Evolutionary conservation across 92 coral and sea anemone species (phyloP), one percentile per base, ranked within the genome.

Genomic region (Epizoanthus scotinus): DNA sequence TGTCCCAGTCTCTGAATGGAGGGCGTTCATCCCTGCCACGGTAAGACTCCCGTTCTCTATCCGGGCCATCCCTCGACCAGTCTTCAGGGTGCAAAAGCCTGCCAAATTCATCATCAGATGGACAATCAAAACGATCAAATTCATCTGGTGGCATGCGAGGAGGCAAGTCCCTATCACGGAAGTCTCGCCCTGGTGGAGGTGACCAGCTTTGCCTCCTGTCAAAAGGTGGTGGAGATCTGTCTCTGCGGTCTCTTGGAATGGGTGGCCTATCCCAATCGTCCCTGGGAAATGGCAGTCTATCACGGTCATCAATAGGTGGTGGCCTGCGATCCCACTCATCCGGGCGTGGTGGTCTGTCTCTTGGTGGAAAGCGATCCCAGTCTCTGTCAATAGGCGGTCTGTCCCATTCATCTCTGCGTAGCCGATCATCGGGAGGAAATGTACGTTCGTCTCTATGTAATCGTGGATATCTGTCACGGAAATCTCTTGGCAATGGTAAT

Each of bases 111-210:
- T 79, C 85, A 27, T 86, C 85, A 50, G 86, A 89, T 34, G 92
- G 90, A 8, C 74, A 87, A 20, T 84, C 86, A 86, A 79, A 77
- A 9, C 92, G 84, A 38, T 93, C 97, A 81, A 84, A 86, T 60
- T 85, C 86, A 18, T 87, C 92, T 70, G 87, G 90, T 31, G 83
- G 90, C 47, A 84, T 28, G 12, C 60, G 59, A 12, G 26, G 74
- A 0, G 78, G 64, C 29, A 73, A n/a, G 25, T 75, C 69, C 38
- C 81, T 38, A 28, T 59, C 68, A 38, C 28, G 81, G 28, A 75
- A 59, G 34, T 56, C 81, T 2, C 57, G 67, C 52, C 14, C 52
- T 12, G 68, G 68, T 58, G 81, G 81, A 38, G 81, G 68, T 58
- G 81, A 75, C 68, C 68, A 75, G 21, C 49, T 67, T 60, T 69